Percentiles rank a stretch among this genome's conserved stretches.
phyloP scores from a whole-genome alignment of 2,797 vertebrate genomes.

The Tinamus major region DNA sequence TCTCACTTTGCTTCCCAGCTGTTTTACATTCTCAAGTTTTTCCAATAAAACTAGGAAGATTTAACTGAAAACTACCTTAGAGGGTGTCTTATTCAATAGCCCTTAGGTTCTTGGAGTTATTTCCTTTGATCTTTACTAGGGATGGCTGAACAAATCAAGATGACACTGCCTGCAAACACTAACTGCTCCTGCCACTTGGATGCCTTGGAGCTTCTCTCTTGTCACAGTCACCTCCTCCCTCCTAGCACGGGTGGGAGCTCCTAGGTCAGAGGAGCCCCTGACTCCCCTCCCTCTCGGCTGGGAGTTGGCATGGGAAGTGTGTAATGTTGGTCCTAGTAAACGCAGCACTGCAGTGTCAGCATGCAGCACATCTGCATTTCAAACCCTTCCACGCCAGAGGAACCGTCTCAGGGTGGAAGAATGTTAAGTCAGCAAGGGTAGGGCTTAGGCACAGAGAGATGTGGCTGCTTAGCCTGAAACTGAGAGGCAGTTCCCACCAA shows the following conservation, averaged over 20 bases:
- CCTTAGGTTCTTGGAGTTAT: background rate
- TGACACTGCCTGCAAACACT: background rate
- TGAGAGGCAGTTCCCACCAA: background rate
- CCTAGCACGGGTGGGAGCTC: background rate
- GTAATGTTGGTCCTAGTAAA: background rate
- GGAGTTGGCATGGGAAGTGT: background rate
- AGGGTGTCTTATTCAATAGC: background rate
- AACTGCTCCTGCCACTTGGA: background rate
- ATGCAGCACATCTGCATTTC: background rate
- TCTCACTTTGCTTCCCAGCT: background rate
- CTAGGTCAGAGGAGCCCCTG: background rate
- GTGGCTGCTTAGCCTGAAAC: background rate
- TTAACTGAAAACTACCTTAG: background rate
- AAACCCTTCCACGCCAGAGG: background rate
- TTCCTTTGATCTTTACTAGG: background rate
- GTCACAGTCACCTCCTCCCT: conserved; percentile 40
- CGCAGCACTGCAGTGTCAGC: background rate
- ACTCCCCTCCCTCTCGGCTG: background rate
- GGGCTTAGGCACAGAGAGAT: background rate
- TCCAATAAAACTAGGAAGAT: background rate
- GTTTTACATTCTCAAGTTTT: background rate
- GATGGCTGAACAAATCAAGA: background rate
- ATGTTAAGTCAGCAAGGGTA: background rate
- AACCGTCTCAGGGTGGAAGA: background rate
- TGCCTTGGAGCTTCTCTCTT: background rate